Evolutionary conservation across 2,888 invertebrate genomes (phyloP), one percentile per base, ranked within the genome.

Genomic region (Ischnus inquisitorius): DNA sequence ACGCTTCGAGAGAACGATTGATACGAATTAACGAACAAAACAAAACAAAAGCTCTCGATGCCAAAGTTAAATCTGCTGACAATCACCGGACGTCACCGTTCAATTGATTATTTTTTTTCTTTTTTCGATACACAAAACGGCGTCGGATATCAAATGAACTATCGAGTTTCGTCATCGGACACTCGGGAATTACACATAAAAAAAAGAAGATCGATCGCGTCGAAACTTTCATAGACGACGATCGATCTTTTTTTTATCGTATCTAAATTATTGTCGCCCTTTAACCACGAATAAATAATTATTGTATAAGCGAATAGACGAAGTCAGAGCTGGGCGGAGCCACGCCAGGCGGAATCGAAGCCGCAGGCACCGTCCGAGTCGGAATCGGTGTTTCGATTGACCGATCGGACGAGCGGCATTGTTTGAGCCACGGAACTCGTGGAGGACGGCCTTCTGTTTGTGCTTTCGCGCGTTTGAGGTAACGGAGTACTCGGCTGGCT

Each of bases 311-410:
- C 16, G 2, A 10, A 25, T 12, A 14, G 4, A 46, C 22, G 14
- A 19, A 51, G 10, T 89, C 80, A 93, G 54, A 93, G 86, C 75
- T 92, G 92, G 1, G 91, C 92, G 2, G 93, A 92, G 41, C 92
- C 93, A 41, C 93, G 95, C 97, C 97, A 97, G 79, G 96, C 95
- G 0, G 96, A 95, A 89, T 96, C 98, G 92, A 98, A 98, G 0
- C 98, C 98, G 88, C 97, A 97, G 0, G 97, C 98, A 0, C 97
- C 96, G 92, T 98, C 98, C 0, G 98, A 98, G 92, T 98, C 98
- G 0, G 97, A 97, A 91, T 97, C 97, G 16, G 95, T 95, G 86
- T 94, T 94, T 94, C 76, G 93, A 12, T 94, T 14, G 93, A 94
- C 69, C 93, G 94, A 94, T 5, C 94, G 94, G 62, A 93, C 93